Percentiles rank a stretch among this genome's conserved stretches.
These are phyloP conservation scores for Falco berigora DNA, from an alignment of 2,797 vertebrate species.

Conservation along the genomic window DNA sequence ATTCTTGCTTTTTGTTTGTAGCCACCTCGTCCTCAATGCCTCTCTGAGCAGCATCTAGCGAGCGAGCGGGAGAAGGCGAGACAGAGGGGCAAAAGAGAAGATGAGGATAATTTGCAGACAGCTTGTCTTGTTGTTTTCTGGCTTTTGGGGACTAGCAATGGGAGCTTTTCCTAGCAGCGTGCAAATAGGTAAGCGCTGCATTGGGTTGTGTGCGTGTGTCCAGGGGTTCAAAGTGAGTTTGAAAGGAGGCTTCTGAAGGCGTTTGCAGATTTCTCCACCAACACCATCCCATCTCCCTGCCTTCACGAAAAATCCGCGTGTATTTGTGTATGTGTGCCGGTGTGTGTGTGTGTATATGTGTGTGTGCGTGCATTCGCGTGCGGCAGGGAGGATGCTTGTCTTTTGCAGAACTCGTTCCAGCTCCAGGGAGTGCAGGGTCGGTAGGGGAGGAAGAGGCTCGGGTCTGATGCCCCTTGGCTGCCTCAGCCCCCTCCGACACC, in stretches of 20 bases:
- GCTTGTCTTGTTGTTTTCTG: constrained; percentile 94
- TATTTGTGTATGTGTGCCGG: not conserved
- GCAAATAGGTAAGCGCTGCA: constrained; percentile 93
- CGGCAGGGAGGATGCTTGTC: not conserved
- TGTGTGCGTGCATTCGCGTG: not conserved
- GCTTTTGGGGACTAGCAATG: constrained; percentile 91
- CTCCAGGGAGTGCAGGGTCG: not conserved
- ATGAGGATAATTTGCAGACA: constrained; percentile 96
- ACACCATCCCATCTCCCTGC: not conserved
- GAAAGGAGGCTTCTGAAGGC: not conserved
- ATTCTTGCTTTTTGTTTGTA: constrained; percentile 62
- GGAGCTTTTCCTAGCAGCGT: constrained; percentile 99
- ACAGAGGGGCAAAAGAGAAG: constrained; percentile 77
- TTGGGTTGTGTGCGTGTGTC: constrained; percentile 26
- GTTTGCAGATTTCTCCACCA: not conserved
- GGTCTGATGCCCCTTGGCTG: not conserved
- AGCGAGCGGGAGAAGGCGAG: constrained; percentile 71
- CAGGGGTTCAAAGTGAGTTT: constrained; percentile 61
- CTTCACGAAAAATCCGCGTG: not conserved
- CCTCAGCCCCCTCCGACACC: not conserved
- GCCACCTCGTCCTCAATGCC: constrained; percentile 84
- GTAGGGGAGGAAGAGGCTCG: not conserved
- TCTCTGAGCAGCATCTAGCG: constrained; percentile 83
- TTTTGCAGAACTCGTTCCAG: not conserved
- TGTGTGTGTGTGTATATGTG: not conserved